Base-by-base conservation (phyloP, 2,113 vertebrate species). In the Henicopernis longicauda region DNA sequence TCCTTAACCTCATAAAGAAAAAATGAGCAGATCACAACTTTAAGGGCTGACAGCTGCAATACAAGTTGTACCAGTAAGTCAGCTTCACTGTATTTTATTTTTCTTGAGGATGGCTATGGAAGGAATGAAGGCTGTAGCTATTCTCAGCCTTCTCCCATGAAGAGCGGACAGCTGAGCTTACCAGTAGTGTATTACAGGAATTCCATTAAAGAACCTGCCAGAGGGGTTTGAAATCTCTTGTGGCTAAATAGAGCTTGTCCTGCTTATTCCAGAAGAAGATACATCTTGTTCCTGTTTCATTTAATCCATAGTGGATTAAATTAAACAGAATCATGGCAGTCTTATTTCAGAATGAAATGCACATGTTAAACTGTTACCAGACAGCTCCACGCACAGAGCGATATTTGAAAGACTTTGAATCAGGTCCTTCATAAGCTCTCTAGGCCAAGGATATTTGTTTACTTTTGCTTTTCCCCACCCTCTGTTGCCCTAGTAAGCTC, bases 271-370 rank as follows among this genome's bases (percentile, higher is more conserved):
- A 91, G 61, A 74, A 54, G 63, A 89, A 74, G 71, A 92, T 36
- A 84, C 84, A 89, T 85, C 89, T 93, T 94, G 73, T 91, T 95
- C 81, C 73, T 29, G 38, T 82, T 93, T 76, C 36, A 47, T 84
- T 71, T 91, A 91, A 95, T 66, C 54, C 90, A 49, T 23, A 54
- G 17, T 16, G 55, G 73, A 94, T 93, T 90, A 86, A 89, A 92
- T 55, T 50, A 80, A 95, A 76, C 49, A 70, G 72, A 81, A 89
- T 74, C 80, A 66, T 0, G 0, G 44, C 63, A 77, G 76, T 27
- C 26, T 82, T 38, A 84, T 13, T 93, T 67, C 62, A 52, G 87
- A 95, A 96, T 57, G 31, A 93, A 94, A 87, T 4, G 19, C 80
- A 84, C n/a, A 47, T 55, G 89, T 67, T 81, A 22, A 82, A 71